Evolutionary conservation across 2,797 vertebrate species (phyloP).

Genomic region (Calcarius lapponicus): DNA sequence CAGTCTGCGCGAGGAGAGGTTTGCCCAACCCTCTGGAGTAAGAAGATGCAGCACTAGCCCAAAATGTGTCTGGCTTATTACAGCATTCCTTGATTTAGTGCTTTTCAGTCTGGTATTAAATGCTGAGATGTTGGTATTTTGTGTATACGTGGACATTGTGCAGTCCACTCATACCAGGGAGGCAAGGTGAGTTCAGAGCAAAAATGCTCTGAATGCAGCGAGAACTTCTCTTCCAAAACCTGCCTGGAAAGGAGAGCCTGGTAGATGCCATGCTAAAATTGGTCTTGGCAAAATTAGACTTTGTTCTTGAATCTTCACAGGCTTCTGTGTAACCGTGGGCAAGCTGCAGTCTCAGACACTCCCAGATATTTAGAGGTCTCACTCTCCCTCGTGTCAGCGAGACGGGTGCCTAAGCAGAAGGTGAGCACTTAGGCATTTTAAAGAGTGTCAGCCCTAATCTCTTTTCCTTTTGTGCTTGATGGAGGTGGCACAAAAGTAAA

Average conservation of each 20-base stretch:
- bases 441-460: slow-evolving; percentile 48
- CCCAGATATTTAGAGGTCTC: neutral
- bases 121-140: neutral
- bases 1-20: neutral
- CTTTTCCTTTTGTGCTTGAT: slow-evolving; percentile 61
- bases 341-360: neutral
- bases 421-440: slow-evolving; percentile 24
- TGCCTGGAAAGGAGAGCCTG: neutral
- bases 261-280: neutral
- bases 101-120: neutral
- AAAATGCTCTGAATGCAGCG: neutral
- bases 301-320: neutral
- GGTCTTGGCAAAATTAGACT: neutral
- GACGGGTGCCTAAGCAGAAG: neutral
- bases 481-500: slow-evolving; percentile 61
- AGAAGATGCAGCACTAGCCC: neutral
- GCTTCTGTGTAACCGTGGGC: neutral
- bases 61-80: slow-evolving; percentile 11
- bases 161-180: neutral
- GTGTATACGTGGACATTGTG: neutral
- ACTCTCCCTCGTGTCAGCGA: neutral
- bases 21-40: slow-evolving; percentile 15
- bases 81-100: neutral
- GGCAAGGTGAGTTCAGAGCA: neutral
- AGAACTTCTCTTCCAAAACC: neutral